phyloP scores from a whole-genome alignment of 2,113 vertebrate species.

The Noturus placidus region DNA sequence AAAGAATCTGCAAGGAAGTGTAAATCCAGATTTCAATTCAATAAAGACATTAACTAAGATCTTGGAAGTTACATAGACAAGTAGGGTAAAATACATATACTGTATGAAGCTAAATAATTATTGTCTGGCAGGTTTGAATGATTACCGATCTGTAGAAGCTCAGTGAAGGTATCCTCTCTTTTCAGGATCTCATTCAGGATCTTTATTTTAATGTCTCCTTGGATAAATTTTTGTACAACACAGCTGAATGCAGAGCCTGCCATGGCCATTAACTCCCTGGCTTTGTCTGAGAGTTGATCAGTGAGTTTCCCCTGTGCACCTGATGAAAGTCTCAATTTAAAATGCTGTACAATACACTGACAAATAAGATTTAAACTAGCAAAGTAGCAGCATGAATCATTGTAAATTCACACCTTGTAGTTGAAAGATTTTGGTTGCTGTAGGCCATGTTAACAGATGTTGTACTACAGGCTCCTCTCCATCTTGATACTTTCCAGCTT shows the following conservation, averaged over 20 bases:
- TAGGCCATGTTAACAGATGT: constrained; percentile 79
- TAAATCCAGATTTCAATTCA: neutral
- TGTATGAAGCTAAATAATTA: neutral
- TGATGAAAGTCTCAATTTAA: constrained; percentile 52
- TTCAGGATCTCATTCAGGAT: constrained; percentile 71
- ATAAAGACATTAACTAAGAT: neutral
- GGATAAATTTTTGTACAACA: constrained; percentile 54
- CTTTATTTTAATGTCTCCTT: constrained; percentile 66
- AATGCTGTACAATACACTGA: neutral
- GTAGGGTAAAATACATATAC: neutral
- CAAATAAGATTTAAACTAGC: neutral
- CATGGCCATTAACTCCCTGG: constrained; percentile 65
- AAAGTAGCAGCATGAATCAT: neutral
- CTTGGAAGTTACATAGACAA: neutral
- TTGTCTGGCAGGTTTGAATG: neutral
- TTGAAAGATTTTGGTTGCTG: constrained; percentile 75
- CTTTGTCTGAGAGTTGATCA: constrained; percentile 68
- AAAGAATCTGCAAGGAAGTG: constrained; percentile 65
- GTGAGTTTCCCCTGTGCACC: constrained; percentile 69
- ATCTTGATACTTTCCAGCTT: neutral
- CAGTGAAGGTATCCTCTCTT: constrained; percentile 60
- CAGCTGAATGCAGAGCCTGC: constrained; percentile 68
- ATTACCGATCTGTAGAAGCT: constrained; percentile 78
- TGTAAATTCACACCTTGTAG: constrained; percentile 71
- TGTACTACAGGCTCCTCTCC: constrained; percentile 70